Base-by-base conservation (phyloP, 2,888 invertebrate species). In the Cephus pulcher region DNA sequence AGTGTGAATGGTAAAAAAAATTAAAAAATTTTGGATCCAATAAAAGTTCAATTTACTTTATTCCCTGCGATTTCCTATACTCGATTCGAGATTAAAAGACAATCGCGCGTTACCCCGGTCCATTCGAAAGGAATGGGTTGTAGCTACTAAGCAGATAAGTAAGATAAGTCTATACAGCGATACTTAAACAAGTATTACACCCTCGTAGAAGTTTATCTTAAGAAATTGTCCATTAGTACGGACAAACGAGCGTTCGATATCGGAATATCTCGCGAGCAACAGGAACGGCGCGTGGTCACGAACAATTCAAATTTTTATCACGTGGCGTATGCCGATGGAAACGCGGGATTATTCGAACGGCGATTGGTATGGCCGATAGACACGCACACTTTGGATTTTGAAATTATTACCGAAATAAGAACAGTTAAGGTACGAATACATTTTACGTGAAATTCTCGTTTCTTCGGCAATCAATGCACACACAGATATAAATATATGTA, bases 301-400 rank as follows among this genome's bases (percentile, higher is more conserved):
- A 89, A 89, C 89, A 89, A 89, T 89, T 88, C 87, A 85, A 89
- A 88, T 86, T 87, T 83, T 86, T 87, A 88, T 88, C 88, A 30
- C 11, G 70, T 70, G 33, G 70, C 12, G 12, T 12, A 70, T 33
- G 1, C n/a, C 4, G 30, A 70, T 11, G 70, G 33, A n/a, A 33
- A 70, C 70, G 30, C 70, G 70, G 12, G 88, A 87, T 90, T 88
- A 90, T 89, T 89, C 88, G 89, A 88, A 87, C 89, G 40, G 85
- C 86, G 89, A 89, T 89, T 87, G 86, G 88, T 89, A 81, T 89
- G 80, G 84, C 82, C 80, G 80, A 79, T 79, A 78, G 82, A 78
- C 82, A 70, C 70, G 70, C 70, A 70, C 15, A 4, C 70, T 70
- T 70, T 40, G 40, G 12, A 40, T 40, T 70, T 70, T 30, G 4